These are phyloP conservation scores for Unio pictorum DNA, from an alignment of 2,888 invertebrate species.

Conservation along the genomic window DNA sequence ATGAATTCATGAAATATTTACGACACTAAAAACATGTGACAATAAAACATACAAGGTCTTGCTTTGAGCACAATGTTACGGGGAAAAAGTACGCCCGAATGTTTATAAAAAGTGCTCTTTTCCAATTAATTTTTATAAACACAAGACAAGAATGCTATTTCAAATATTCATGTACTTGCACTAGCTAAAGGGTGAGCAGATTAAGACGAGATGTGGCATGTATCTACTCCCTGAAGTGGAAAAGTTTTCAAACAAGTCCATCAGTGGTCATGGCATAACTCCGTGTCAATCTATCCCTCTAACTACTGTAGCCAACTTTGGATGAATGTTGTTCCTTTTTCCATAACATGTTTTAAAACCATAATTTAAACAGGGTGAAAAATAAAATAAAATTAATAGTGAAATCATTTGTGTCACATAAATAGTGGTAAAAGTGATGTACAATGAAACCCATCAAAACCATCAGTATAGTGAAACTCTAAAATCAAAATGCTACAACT, in stretches of 20 bases:
- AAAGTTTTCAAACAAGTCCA: background rate
- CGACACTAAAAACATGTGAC: slow-evolving; percentile 1
- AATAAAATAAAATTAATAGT: too few species aligned
- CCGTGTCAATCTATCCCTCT: slow-evolving; percentile 60
- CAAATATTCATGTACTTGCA: slow-evolving; percentile 62
- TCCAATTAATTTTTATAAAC: slow-evolving; percentile 86
- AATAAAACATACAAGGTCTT: background rate
- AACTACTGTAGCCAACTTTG: slow-evolving; percentile 60
- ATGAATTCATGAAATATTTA: background rate
- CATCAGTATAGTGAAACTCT: too few species aligned
- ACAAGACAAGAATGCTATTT: slow-evolving; percentile 81
- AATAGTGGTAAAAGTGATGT: too few species aligned
- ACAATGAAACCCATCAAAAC: too few species aligned
- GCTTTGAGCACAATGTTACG: background rate
- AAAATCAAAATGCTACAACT: too few species aligned
- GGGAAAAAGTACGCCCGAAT: slow-evolving; percentile 77
- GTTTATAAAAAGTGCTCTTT: slow-evolving; percentile 91
- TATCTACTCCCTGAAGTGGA: background rate
- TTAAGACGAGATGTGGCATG: slow-evolving; percentile 23
- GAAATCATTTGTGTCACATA: too few species aligned
- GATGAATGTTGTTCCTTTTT: too few species aligned
- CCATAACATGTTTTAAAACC: too few species aligned
- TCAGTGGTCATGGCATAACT: slow-evolving; percentile 14
- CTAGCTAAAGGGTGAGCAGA: slow-evolving; percentile 58
- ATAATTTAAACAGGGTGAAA: too few species aligned